Conservation (phyloP, 35 echinoderm and acorn worm species). For the Ophiothrix spiculata region DNA sequence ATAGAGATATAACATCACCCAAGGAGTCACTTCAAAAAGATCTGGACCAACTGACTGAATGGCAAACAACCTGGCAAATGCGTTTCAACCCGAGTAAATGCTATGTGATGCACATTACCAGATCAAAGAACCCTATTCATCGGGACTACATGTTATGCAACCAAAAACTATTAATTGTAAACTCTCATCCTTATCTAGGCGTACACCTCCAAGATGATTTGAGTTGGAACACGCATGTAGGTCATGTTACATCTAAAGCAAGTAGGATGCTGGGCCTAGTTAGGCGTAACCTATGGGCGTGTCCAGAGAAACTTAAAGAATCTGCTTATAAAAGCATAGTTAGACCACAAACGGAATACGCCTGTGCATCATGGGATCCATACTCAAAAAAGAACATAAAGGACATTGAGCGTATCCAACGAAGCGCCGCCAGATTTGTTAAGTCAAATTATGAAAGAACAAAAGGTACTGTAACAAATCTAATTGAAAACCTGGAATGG, state of each 20-base stretch:
- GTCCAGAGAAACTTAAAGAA: slow-evolving; percentile 26
- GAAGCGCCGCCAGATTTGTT: too few species aligned
- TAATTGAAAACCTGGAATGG: too few species aligned
- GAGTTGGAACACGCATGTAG: slow-evolving; percentile 21
- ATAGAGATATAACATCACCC: background rate
- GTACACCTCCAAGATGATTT: too few species aligned
- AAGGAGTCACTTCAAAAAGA: background rate
- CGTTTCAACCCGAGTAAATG: background rate
- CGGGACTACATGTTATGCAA: background rate
- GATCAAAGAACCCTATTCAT: background rate
- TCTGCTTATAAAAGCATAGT: slow-evolving; percentile 5
- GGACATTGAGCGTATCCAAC: too few species aligned
- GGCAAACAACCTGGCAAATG: background rate
- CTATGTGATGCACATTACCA: background rate
- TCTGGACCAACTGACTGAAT: background rate
- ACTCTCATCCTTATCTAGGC: background rate
- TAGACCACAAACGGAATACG: too few species aligned
- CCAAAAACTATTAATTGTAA: background rate
- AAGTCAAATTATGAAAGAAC: too few species aligned
- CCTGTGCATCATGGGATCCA: too few species aligned
- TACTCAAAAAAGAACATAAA: too few species aligned
- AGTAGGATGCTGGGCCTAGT: slow-evolving; percentile 27
- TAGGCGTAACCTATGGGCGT: slow-evolving; percentile 12
- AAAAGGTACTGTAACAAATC: too few species aligned
- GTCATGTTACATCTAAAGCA: slow-evolving; percentile 20